Percentiles rank a stretch among this genome's conserved stretches.
Evolutionary conservation across 2,888 invertebrate species (phyloP).

Genomic region (Metacarcinus magister): DNA sequence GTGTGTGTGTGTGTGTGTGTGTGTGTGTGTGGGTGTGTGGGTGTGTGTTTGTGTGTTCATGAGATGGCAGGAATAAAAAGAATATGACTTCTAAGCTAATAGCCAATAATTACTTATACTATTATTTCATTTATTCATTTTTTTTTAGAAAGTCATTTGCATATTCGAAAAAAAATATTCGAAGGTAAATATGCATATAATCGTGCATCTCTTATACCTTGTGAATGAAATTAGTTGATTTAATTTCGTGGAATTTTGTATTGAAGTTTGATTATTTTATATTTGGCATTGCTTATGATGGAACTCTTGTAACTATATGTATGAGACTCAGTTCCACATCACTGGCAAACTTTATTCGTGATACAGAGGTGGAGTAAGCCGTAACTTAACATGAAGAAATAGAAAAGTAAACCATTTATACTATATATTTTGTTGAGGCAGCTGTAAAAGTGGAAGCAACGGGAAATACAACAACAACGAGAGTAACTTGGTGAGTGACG

Average conservation of each 20-base stretch:
- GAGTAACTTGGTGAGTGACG: no score
- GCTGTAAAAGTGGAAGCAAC: no score
- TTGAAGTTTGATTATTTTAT: neutral
- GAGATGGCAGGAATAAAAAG: neutral
- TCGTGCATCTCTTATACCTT: neutral
- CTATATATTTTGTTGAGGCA: no score
- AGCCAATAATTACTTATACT: neutral
- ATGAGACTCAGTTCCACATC: no score
- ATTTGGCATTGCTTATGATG: no score
- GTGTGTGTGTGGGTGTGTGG: neutral
- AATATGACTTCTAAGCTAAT: neutral
- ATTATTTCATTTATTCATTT: neutral
- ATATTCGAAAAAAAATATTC: neutral
- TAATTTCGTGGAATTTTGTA: neutral
- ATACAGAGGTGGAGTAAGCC: no score
- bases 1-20: conserved; percentile 26
- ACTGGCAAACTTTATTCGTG: no score
- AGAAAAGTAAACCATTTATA: no score
- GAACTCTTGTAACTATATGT: no score
- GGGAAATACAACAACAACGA: no score
- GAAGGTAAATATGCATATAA: neutral
- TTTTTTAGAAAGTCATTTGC: conserved; percentile 3
- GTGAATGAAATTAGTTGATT: neutral
- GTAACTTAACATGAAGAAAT: no score
- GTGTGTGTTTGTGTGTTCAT: neutral